phyloP scores from a whole-genome alignment of 2,888 invertebrate species.

The Xanthia icteritia region DNA sequence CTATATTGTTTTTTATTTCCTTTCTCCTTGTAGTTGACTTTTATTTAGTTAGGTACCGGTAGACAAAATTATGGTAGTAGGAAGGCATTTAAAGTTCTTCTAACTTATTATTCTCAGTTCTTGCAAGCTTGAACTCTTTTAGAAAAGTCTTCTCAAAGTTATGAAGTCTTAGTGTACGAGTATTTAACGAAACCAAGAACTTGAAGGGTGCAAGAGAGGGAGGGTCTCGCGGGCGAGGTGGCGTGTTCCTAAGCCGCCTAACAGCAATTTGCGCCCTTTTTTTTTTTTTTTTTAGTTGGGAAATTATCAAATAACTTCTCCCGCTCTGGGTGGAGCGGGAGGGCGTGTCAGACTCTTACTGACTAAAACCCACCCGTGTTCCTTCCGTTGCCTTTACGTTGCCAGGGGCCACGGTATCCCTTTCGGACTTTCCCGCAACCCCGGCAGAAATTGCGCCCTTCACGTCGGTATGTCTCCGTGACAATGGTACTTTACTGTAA shows the following conservation, averaged over 20 bases:
- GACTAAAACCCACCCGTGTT: too few species aligned
- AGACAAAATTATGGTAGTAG: too few species aligned
- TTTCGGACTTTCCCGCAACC: too few species aligned
- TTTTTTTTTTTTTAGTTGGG: too few species aligned
- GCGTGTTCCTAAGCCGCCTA: neutral
- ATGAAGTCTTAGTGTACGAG: neutral
- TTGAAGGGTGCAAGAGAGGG: neutral
- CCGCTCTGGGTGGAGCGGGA: too few species aligned
- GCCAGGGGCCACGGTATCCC: too few species aligned
- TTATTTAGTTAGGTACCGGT: neutral
- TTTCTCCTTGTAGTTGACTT: neutral
- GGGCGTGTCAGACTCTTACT: too few species aligned
- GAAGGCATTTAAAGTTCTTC: constrained; percentile 2
- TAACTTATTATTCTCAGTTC: neutral
- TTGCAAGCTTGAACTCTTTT: neutral
- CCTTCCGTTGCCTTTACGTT: too few species aligned
- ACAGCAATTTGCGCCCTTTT: too few species aligned
- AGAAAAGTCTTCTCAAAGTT: constrained; percentile 10
- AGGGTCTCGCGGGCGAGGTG: neutral
- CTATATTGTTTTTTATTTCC: too few species aligned
- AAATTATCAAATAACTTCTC: too few species aligned
- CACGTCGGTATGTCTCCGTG: too few species aligned
- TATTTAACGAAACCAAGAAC: constrained; percentile 15
- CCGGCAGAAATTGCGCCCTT: neutral
- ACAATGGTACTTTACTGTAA: neutral